These are phyloP conservation scores for Chaetodon auriga DNA, from an alignment of 2,113 vertebrate genomes.

Conservation along the genomic window DNA sequence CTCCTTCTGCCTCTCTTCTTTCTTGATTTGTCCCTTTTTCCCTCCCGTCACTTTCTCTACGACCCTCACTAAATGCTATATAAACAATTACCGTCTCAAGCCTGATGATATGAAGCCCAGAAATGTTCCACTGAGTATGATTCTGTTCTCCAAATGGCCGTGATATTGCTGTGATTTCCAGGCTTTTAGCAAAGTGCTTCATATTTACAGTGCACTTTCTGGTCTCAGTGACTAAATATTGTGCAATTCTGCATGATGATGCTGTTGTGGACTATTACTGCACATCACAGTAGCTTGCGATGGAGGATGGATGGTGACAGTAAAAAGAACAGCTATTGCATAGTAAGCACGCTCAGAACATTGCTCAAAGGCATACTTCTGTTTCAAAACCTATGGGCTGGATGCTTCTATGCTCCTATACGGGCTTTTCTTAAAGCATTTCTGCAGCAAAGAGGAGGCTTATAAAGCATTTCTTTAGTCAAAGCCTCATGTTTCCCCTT, in stretches of 20 bases:
- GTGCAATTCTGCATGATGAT: constrained; percentile 20
- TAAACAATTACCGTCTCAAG: constrained; percentile 36
- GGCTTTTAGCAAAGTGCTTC: constrained; percentile 47
- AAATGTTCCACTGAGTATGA: constrained; percentile 41
- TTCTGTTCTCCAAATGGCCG: constrained; percentile 34
- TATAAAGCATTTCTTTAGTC: constrained; percentile 39
- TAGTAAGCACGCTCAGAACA: constrained; percentile 11
- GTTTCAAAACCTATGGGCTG: neutral
- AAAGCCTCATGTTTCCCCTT: constrained; percentile 41
- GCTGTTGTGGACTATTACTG: constrained; percentile 10
- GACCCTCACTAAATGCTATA: constrained; percentile 29
- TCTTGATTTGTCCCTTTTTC: constrained; percentile 27
- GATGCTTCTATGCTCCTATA: neutral
- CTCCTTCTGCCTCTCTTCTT: constrained; percentile 11
- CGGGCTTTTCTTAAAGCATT: constrained; percentile 1
- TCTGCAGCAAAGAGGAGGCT: constrained; percentile 15
- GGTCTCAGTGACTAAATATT: constrained; percentile 49
- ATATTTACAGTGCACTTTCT: constrained; percentile 51
- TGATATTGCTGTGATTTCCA: constrained; percentile 42
- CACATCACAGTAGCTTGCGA: neutral
- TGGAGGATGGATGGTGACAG: constrained; percentile 9
- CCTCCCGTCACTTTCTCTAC: constrained; percentile 7
- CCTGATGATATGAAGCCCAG: constrained; percentile 47
- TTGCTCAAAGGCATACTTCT: constrained; percentile 25
- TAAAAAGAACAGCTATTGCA: constrained; percentile 11